Percentiles rank a stretch among this genome's conserved stretches.
Evolutionary conservation across 2,888 invertebrate species (phyloP).

Genomic region (Campoplex nolae): DNA sequence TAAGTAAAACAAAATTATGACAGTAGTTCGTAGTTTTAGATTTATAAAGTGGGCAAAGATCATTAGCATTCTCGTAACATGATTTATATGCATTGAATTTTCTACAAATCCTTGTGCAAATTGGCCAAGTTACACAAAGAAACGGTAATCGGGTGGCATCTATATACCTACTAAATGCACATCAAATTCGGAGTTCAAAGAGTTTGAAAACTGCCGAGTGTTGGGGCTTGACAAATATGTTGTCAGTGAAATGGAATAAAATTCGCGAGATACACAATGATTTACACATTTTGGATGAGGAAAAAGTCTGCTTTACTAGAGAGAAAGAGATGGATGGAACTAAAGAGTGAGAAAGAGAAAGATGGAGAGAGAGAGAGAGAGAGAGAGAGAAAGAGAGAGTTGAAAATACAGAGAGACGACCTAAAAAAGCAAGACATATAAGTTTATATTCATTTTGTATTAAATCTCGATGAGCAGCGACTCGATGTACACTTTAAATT

Average conservation of each 20-base stretch:
- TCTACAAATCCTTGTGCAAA: constrained; percentile 46
- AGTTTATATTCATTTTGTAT: constrained; percentile 13
- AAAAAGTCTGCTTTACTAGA: constrained; percentile 10
- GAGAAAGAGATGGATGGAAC: neutral
- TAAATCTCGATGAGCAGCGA: neutral
- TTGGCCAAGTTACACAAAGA: constrained; percentile 28
- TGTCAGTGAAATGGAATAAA: constrained; percentile 43
- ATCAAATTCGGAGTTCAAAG: constrained; percentile 43
- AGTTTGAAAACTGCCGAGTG: constrained; percentile 11
- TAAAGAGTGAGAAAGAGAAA: neutral
- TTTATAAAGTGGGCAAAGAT: neutral
- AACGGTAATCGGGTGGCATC: constrained; percentile 14
- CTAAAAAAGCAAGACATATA: constrained; percentile 18
- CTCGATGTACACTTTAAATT: constrained; percentile 5
- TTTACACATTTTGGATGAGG: constrained; percentile 27
- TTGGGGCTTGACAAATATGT: constrained; percentile 47
- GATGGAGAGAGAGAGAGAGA: neutral
- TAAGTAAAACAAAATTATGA: neutral
- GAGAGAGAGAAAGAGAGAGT: neutral
- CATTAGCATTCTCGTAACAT: neutral
- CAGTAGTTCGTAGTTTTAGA: neutral
- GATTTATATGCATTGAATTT: neutral
- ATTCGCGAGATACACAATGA: constrained; percentile 13
- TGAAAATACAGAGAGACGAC: neutral
- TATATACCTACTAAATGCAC: neutral